Evolutionary conservation across 2,113 vertebrate genomes (phyloP), one percentile per base, ranked within the genome.

Genomic region (Upupa epops): DNA sequence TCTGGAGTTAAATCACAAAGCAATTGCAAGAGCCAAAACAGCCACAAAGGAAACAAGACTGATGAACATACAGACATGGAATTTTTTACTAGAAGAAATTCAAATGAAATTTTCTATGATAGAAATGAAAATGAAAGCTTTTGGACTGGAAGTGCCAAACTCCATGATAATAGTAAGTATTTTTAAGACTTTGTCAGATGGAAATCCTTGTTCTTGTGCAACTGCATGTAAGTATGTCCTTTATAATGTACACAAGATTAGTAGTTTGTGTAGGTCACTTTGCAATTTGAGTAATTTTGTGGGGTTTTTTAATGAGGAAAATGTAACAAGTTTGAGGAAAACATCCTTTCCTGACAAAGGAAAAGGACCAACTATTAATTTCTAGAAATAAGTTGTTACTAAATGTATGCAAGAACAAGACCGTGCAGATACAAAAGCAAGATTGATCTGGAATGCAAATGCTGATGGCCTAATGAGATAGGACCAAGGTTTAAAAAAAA

Each of bases 121-220:
- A 97, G 81, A 92, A 88, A 54, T 79, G 96, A 97, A 60, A 94
- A 48, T 45, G 97, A 98, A 91, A 95, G 52, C 88, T 94, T 92
- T 88, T 96, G 94, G 95, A 92, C 91, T 89, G 96, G 95, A 91
- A 96, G 79, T 88, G 85, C 84, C 91, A 98, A 98, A 90, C 51
- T 93, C 75, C 97, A 96, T 70, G 97, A 95, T 80, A 96, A 95
- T 11, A 94, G 97, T 97, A 81, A 97, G 97, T 97, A n/a, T 86
- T 86, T 71, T 17, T 45, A 34, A 72, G 78, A 17, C n/a, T 75
- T 85, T 82, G 45, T 56, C 3, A 2, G 6, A 66, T 72, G 8
- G n/a, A 76, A 61, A 17, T n/a, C 25, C 6, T 54, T 46, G 17
- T 28, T 64, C 51, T 40, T 73, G 8, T 74, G 9, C 78, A 55